Evolutionary conservation across 2,113 vertebrate genomes (phyloP), one percentile per base, ranked within the genome.

Genomic region (Coturnix japonica): DNA sequence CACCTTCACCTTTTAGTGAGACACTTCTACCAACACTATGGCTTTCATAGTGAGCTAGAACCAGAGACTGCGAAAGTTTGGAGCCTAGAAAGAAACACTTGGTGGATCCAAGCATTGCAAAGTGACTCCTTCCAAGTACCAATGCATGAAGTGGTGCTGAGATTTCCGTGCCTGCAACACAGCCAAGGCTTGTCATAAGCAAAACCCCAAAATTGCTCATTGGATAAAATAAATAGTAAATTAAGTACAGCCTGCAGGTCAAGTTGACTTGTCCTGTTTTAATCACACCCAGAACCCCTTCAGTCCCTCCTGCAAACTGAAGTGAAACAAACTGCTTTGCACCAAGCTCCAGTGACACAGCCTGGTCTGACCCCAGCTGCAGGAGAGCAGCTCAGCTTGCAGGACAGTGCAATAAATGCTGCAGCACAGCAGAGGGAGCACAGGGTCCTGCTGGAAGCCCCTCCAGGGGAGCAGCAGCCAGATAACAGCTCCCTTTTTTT

Each of bases 401-500:
- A 76, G 92, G 66, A 60, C 70, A 1, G 9, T n/a, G 80, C 92
- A 70, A 15, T n/a, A 49, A 51, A 61, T 30, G 66, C 71, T 51
- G 84, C 88, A 59, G 84, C 89, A 64, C 92, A 74, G 91, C 94
- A 96, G 92, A 92, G 95, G 94, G 95, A 96, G 94, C 89, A 88
- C 74, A 77, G 63, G 3, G 35, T 81, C 75, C 87, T 93, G 59
- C 56, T 28, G 67, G 86, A 64, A 92, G 70, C 76, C 89, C 44
- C 25, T 13, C 11, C 15, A 2, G 7, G 4, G 6, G 26, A 12
- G 31, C 3, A 20, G 33, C 39, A 35, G 17, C 26, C 37, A 56
- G 84, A 7, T 12, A 4, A 7, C n/a, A 44, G 33, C 67, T 74
- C 51, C 66, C 31, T 22, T 41, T 25, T 3, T 25, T 3, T 5